Conservation (phyloP, 2,113 vertebrate genomes). For the Cyphomyrus discorhynchus region DNA sequence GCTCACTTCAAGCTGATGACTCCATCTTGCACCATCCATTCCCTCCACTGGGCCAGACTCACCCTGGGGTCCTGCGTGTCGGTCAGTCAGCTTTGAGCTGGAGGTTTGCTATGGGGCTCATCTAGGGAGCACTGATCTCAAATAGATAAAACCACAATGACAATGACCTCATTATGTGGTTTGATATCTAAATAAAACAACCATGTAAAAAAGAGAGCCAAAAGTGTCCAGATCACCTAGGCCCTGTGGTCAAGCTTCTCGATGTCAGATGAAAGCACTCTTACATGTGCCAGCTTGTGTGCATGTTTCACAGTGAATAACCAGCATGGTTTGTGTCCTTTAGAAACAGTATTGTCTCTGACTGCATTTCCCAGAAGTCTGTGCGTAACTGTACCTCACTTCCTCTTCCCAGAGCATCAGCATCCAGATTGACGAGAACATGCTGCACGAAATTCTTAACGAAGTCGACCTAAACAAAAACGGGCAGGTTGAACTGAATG, state of each 20-base stretch:
- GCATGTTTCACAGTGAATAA: neutral
- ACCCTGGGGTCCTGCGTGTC: neutral
- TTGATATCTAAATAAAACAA: neutral
- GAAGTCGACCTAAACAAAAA: constrained; percentile 78
- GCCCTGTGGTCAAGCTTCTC: neutral
- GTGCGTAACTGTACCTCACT: neutral
- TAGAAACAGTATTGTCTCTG: neutral
- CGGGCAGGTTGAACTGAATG: constrained; percentile 73
- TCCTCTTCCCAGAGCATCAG: constrained; percentile 54
- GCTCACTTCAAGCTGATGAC: neutral
- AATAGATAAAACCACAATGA: neutral
- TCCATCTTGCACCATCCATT: neutral
- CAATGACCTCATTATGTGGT: neutral
- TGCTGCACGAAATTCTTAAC: constrained; percentile 67
- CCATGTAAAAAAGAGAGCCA: neutral
- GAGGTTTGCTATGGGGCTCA: constrained; percentile 18
- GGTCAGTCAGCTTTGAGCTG: constrained; percentile 11
- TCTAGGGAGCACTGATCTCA: neutral
- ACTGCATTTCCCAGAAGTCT: neutral
- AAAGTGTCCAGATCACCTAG: neutral
- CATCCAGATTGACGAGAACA: constrained; percentile 64
- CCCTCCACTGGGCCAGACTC: neutral
- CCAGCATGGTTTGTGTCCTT: neutral
- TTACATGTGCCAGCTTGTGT: neutral
- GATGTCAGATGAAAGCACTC: neutral